Conservation (phyloP, 2,888 invertebrate species). For the Vandiemenella viatica region DNA sequence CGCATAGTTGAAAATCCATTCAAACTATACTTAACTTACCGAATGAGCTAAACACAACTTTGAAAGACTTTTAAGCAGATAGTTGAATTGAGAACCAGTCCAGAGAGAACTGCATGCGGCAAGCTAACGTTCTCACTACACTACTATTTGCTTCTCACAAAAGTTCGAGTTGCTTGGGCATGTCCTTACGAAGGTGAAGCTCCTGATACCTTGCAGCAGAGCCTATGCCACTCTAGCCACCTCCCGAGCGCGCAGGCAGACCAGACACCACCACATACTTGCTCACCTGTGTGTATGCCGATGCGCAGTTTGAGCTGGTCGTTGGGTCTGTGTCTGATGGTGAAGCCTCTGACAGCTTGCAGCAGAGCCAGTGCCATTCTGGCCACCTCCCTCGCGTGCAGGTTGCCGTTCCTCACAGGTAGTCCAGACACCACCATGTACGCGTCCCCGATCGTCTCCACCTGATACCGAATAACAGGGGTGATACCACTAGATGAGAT, state of each 20-base stretch:
- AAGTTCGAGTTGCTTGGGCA: too few relatives aligned
- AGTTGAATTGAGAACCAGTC: too few relatives aligned
- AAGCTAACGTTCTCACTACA: too few relatives aligned
- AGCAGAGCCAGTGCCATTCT: constrained; percentile 78
- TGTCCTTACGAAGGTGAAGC: too few relatives aligned
- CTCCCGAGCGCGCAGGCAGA: constrained; percentile 85
- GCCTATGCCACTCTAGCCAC: constrained; percentile 84
- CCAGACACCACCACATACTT: constrained; percentile 61
- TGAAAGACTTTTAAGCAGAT: too few relatives aligned
- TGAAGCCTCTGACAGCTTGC: constrained; percentile 72
- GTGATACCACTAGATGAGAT: too few relatives aligned
- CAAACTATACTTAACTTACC: too few relatives aligned
- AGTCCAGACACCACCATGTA: constrained; percentile 92
- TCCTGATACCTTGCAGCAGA: constrained; percentile 66
- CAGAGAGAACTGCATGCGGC: too few relatives aligned
- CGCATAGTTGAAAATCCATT: too few relatives aligned
- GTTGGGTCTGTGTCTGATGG: constrained; percentile 75
- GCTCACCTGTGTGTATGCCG: constrained; percentile 75
- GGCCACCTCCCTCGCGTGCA: constrained; percentile 85
- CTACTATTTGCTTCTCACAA: too few relatives aligned
- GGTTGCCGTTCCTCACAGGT: constrained; percentile 75
- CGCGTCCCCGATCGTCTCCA: constrained; percentile 88
- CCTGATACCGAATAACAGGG: too few relatives aligned
- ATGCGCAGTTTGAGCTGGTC: constrained; percentile 83
- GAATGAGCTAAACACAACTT: too few relatives aligned